phyloP scores from a whole-genome alignment of 2,888 invertebrate species.

The Pasiphila rectangulata region DNA sequence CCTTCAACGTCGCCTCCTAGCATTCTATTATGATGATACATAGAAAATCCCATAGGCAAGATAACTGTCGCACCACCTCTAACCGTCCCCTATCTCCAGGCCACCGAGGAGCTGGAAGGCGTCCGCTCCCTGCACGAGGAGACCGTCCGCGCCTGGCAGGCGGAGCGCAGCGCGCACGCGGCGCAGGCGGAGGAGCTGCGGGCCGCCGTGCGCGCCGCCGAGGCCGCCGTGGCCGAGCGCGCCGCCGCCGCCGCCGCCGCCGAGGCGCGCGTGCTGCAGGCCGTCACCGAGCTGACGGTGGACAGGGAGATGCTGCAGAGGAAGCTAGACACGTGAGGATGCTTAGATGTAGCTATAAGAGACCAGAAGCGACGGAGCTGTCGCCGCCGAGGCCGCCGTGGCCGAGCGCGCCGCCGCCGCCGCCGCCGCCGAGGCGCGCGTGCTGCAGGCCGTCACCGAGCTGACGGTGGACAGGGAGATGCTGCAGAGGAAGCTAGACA shows the following conservation, averaged over 20 bases:
- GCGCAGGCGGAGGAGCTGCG: conserved; percentile 31
- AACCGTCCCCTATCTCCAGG: conserved; percentile 51
- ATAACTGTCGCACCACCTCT: no score
- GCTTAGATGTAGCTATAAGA: no score
- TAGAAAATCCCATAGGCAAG: no score
- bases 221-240: conserved; percentile 32
- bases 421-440: conserved; percentile 31
- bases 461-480: conserved; percentile 38
- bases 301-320: conserved; percentile 67
- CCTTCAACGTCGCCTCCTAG: no score
- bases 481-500: conserved; percentile 63
- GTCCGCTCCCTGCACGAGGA: conserved; percentile 76
- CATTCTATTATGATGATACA: no score
- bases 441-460: background rate
- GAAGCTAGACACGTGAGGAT: conserved; percentile 59
- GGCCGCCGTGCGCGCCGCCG: conserved; percentile 36
- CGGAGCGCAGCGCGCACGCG: conserved; percentile 39
- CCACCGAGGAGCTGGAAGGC: conserved; percentile 73
- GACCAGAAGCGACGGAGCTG: no score
- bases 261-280: conserved; percentile 49
- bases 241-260: conserved; percentile 42
- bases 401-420: conserved; percentile 30
- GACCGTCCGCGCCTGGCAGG: conserved; percentile 64
- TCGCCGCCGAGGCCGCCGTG: background rate
- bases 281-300: conserved; percentile 68